These are phyloP conservation scores for Sycon ciliatum DNA, from an alignment of 37 sponge, comb jelly and placozoan genomes.

Conservation along the genomic window DNA sequence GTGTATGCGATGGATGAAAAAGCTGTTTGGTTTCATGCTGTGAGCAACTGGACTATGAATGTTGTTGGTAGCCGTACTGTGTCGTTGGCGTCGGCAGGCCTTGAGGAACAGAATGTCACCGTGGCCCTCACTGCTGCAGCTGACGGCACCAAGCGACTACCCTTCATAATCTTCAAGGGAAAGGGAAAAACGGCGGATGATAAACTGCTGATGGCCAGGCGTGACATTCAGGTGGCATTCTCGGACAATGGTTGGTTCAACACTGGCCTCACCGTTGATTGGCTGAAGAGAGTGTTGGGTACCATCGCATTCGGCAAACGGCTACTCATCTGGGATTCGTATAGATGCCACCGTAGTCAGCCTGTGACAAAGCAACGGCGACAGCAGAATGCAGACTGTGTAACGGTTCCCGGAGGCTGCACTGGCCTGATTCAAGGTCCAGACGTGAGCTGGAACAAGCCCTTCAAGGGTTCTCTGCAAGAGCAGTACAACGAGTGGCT, in stretches of 20 bases:
- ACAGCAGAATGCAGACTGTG: conserved; percentile 17
- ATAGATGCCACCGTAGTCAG: conserved; percentile 34
- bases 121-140: conserved; percentile 43
- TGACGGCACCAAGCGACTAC: conserved; percentile 35
- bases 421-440: conserved; percentile 40
- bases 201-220: too few species aligned
- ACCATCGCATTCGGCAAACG: conserved; percentile 22
- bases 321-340: conserved; percentile 44
- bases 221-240: conserved; percentile 23
- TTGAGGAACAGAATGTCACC: conserved; percentile 42
- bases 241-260: conserved; percentile 44
- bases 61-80: conserved; percentile 32
- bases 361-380: not conserved
- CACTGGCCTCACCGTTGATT: conserved; percentile 32
- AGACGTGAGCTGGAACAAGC: conserved; percentile 44
- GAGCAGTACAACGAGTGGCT: conserved; percentile 41
- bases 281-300: conserved; percentile 27
- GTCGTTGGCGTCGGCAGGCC: conserved; percentile 32
- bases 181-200: conserved; percentile 22
- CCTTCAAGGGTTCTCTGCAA: conserved; percentile 35
- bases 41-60: conserved; percentile 33
- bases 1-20: conserved; percentile 48
- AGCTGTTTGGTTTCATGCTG: conserved; percentile 49
- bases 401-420: conserved; percentile 42
- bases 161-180: conserved; percentile 46